Conservation (phyloP, 2,888 invertebrate genomes). For the Hyalella azteca region DNA sequence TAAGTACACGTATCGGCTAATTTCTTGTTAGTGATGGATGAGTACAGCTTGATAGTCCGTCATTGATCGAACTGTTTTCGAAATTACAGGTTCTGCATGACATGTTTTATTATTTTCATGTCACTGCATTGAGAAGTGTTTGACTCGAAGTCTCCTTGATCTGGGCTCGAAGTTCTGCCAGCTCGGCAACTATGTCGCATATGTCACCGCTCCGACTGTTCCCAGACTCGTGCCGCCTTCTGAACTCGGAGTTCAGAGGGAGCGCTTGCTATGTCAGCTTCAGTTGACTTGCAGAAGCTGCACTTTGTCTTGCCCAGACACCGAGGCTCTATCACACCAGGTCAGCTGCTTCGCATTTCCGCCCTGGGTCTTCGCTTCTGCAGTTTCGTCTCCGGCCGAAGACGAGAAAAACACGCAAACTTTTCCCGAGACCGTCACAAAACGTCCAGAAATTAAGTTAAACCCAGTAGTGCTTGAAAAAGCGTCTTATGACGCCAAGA, state of each 20-base stretch:
- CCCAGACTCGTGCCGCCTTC: too few relatives aligned
- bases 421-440: neutral
- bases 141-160: neutral
- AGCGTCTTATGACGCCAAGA: neutral
- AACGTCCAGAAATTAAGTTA: neutral
- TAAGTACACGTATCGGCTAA: neutral
- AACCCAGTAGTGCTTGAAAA: neutral
- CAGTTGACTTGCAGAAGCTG: neutral
- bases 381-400: neutral
- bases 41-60: too few relatives aligned
- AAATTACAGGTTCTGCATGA: neutral
- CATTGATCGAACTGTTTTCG: neutral
- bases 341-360: constrained; percentile 10
- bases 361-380: neutral
- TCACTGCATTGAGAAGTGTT: neutral
- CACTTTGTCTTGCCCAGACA: neutral
- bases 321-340: neutral
- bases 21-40: too few relatives aligned
- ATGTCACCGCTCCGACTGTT: too few relatives aligned
- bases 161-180: neutral
- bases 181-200: neutral
- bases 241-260: neutral
- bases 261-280: neutral
- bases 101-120: too few relatives aligned
- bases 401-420: neutral